Evolutionary conservation across 1,140 invertebrate species (phyloP), one percentile per base, ranked within the genome.

Genomic region (Neocloeon triangulifer): DNA sequence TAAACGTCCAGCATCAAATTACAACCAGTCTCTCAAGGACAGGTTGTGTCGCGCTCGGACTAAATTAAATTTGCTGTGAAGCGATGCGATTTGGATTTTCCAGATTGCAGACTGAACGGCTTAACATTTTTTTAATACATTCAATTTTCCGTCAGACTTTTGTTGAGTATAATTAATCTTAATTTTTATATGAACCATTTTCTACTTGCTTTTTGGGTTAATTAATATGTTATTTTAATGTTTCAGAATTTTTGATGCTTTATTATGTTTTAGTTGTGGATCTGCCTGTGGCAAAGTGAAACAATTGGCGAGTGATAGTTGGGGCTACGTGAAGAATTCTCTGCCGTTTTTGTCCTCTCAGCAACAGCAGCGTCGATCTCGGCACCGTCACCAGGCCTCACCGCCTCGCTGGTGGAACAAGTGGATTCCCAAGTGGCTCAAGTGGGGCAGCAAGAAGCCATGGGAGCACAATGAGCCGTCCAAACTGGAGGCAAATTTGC

Each of bases 401-500:
- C 16, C 13, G 7, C 13, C 32, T 18, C 19, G 15, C 19, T 9
- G 27, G 27, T n/a, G 19, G 27, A 29, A 17, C 15, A 16, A 29
- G 19, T 14, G 13, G 27, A n/a, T n/a, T n/a, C n/a, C n/a, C 19
- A 9, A 9, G 10, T 10, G n/a, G 3, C 27, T 14, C 27, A 29
- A 29, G 14, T 3, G 2, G 9, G 22, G 22, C 22, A 8, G 10
- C 9, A 17, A 17, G 14, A 16, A 29, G n/a, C n/a, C n/a, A n/a
- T 29, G 15, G 15, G 27, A 17, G 3, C 21, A 13, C 10, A 12
- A 31, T 16, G 49, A 48, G 40, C 58, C 55, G 19, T 58, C 58
- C 21, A 73, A 74, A 29, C 53, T 81, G 9, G 69, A 78, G 37
- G 52, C 64, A 38, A 86, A 85, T 50, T 84, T 86, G 43, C 63